Conservation (phyloP, 2,113 vertebrate genomes). For the Crotalus helleri region DNA sequence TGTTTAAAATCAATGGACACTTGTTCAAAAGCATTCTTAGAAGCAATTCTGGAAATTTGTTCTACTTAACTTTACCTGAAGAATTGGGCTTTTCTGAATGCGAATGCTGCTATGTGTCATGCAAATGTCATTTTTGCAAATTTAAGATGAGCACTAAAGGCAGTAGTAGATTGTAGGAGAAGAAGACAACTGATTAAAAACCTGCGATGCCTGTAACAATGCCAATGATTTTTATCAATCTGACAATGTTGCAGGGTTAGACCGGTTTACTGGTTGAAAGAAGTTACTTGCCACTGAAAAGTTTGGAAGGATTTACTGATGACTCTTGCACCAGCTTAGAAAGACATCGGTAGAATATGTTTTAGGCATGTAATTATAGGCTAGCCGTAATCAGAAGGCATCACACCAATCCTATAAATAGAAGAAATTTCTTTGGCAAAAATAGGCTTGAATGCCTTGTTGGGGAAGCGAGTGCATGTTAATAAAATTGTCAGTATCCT, state of each 20-base stretch:
- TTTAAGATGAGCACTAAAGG: neutral
- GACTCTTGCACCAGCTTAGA: neutral
- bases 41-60: neutral
- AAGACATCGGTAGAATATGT: accelerated
- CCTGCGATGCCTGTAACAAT: neutral
- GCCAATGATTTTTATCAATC: neutral
- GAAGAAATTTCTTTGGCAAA: neutral
- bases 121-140: neutral
- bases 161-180: neutral
- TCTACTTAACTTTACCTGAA: accelerated
- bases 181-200: neutral
- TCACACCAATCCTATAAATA: accelerated
- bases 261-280: accelerated
- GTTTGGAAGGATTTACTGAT: neutral
- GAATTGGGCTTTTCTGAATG: accelerated
- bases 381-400: neutral
- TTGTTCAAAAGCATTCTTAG: neutral
- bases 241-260: neutral
- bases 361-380: neutral
- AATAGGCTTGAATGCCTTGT: neutral
- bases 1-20: neutral
- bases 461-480: neutral
- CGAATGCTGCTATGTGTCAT: accelerated
- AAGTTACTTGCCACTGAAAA: neutral
- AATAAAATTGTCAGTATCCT: neutral